Percentiles rank a stretch among this genome's conserved stretches.
phyloP scores from a whole-genome alignment of 1,140 invertebrate species.

The Diachasmimorpha longicaudata region DNA sequence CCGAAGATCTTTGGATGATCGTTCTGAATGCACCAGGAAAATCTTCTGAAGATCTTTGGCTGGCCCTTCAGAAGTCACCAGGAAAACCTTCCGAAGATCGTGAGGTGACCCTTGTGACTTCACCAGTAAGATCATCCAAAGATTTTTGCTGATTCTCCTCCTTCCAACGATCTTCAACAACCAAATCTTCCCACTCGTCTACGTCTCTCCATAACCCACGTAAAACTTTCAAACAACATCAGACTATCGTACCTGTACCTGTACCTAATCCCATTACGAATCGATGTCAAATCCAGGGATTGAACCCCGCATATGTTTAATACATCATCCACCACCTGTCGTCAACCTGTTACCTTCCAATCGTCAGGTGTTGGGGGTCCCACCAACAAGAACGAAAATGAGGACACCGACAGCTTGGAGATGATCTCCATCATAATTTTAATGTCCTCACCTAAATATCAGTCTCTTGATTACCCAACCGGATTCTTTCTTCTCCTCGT shows the following conservation, averaged over 20 bases:
- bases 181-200: no score
- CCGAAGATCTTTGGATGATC: no score
- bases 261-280: not conserved
- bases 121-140: no score
- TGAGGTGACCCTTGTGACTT: no score
- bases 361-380: conserved; percentile 21
- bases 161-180: no score
- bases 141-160: no score
- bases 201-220: not conserved
- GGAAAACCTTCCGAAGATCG: no score
- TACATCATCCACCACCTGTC: conserved; percentile 5
- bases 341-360: not conserved
- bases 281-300: not conserved
- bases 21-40: no score
- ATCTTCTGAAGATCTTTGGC: no score
- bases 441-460: not conserved
- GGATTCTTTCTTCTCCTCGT: not conserved
- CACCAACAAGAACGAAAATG: conserved; percentile 16
- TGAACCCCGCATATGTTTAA: not conserved
- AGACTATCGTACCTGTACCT: not conserved
- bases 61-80: no score
- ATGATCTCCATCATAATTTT: conserved; percentile 7
- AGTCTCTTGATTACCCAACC: conserved; percentile 1
- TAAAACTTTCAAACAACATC: not conserved
- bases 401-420: conserved; percentile 19